Evolutionary conservation across 1,140 invertebrate genomes (phyloP), one percentile per base, ranked within the genome.

Genomic region (Propsilocerus akamusi): DNA sequence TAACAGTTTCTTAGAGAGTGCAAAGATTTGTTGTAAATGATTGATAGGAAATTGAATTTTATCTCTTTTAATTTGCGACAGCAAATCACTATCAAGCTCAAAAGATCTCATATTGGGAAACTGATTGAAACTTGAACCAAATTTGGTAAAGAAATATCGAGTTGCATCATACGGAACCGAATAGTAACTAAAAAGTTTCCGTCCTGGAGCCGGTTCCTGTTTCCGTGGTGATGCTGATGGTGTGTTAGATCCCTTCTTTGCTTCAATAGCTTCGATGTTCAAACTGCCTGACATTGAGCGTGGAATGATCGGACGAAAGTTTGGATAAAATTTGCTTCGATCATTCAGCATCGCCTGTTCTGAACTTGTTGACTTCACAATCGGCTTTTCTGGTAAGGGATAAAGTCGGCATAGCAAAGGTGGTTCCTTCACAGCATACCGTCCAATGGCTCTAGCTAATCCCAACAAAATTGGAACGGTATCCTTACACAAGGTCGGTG

Each of bases 121-220:
- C 60, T 88, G 83, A 67, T 87, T 86, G 53, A 96, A 96, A 60
- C 85, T 91, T 0, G 92, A 94, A 17, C 91, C 92, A 59, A 86
- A 89, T 58, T 90, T 89, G 47, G 83, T 79, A 57, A 96, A 96
- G 64, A 92, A 93, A 62, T 91, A 84, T 8, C 77, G 81, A 0
- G 78, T 79, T 2, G 85, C 77, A 67, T 93, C 86, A 55, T 85
- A 84, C 2, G 78, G 76, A 5, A 79, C 72, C 0, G 76, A 76
- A 55, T 72, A 72, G 52, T 80, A 78, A 26, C 75, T 77, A 25
- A 79, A 57, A 3, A 74, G 75, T 1, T 73, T 66, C 55, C 50
- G 14, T 51, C 47, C 54, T 59, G 59, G 1, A 59, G 32, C 5
- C 52, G 56, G 22, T 56, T 55, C 25, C 55, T 53, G 25, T 48